Base-by-base conservation (phyloP, 92 coral and sea anemone species). In the Porites evermanni region DNA sequence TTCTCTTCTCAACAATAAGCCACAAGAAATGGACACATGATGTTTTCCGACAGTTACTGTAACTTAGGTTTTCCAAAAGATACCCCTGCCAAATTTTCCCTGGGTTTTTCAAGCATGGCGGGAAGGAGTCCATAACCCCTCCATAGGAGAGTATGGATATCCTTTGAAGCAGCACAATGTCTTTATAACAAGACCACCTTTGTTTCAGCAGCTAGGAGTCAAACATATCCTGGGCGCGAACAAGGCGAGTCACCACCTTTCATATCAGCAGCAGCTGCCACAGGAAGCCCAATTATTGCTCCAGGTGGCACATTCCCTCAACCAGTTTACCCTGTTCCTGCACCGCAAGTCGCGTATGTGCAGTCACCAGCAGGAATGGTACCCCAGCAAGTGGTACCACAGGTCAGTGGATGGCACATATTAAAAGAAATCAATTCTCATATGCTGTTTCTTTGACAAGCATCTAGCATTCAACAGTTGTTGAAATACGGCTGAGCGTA, bases 251-350 rank as follows among this genome's bases (percentile, higher is more conserved):
- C 85, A 29, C 77, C 85, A 44, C 80, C 87, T 2, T 83, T 73
- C 71, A 88, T 91, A 1, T 79, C 94, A 7, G 94, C 94, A 12
- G 91, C 94, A 56, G 77, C 87, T 17, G 94, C 94, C 68, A 76
- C 94, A 69, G 94, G 94, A 20, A 91, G 87, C 67, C 94, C 94
- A 81, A 91, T 91, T 53, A 88, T 91, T 29, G 69, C 91, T 54
- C 94, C 63, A 67, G 87, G 86, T 52, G 67, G 73, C 10, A 51
- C 80, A 4, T 80, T 72, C 67, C 89, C 79, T 19, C 89, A 64
- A 56, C 87, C 67, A 12, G 53, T 83, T 54, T 83, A 83, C 79
- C 87, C 44, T 4, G 61, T 82, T 24, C 60, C 80, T 4, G 3
- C 76, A 29, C 80, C 67, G 11, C 87, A 61, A 24, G 72, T 74